Percentiles rank a stretch among this genome's conserved stretches.
phyloP scores from a whole-genome alignment of 1,140 invertebrate genomes.

The Sarcophaga peregrina region DNA sequence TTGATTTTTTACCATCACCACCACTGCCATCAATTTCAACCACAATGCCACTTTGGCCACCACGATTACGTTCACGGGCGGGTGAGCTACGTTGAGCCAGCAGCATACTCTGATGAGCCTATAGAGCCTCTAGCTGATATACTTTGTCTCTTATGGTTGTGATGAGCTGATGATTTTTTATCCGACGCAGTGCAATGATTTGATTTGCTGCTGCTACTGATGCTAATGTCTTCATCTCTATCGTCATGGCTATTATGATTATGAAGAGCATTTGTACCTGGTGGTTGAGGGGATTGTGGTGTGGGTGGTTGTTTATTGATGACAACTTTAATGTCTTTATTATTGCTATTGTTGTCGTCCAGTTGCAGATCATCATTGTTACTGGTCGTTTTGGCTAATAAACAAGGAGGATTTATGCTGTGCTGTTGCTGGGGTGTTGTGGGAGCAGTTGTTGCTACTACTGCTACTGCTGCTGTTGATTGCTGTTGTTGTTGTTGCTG shows the following conservation, averaged over 20 bases:
- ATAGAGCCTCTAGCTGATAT: conserved; percentile 51
- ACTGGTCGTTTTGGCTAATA: conserved; percentile 45
- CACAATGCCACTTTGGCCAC: conserved; percentile 54
- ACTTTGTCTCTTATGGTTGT: conserved; percentile 56
- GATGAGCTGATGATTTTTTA: conserved; percentile 45
- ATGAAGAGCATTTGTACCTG: background rate
- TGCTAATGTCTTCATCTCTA: background rate
- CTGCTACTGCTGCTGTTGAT: conserved; percentile 54
- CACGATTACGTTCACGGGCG: conserved; percentile 42
- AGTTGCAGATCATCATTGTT: conserved; percentile 41
- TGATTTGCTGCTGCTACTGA: background rate
- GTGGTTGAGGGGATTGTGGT: conserved; percentile 13
- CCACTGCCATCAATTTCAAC: conserved; percentile 49
- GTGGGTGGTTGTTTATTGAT: conserved; percentile 49
- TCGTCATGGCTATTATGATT: too few relatives aligned
- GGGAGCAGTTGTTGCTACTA: background rate
- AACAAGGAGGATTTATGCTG: conserved; percentile 33
- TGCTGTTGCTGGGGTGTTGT: background rate
- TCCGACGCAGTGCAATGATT: conserved; percentile 49
- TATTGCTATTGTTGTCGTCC: conserved; percentile 35
- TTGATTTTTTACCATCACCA: conserved; percentile 26
- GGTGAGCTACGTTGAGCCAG: conserved; percentile 36
- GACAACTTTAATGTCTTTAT: conserved; percentile 32
- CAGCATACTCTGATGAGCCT: background rate
- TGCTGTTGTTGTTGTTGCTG: conserved; percentile 47